Evolutionary conservation across 2,797 vertebrate species (phyloP).

Genomic region (Eulemur albifrons): DNA sequence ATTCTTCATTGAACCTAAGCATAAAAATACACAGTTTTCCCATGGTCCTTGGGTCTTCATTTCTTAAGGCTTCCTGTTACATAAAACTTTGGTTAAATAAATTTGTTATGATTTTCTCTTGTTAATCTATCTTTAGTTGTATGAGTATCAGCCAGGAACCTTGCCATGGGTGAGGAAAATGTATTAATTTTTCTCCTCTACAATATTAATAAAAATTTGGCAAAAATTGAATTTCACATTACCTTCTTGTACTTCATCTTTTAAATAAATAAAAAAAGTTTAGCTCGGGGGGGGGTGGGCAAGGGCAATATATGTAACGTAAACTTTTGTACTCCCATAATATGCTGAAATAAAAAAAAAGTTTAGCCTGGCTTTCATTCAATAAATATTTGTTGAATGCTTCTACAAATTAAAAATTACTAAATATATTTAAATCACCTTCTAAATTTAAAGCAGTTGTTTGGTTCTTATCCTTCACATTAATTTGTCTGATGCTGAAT

Average conservation of each 20-base stretch:
- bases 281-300: background rate
- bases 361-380: background rate
- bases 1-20: background rate
- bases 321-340: too few relatives aligned
- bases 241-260: background rate
- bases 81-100: background rate
- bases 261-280: background rate
- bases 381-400: background rate
- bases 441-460: conserved; percentile 1
- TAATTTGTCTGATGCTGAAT: conserved; percentile 12
- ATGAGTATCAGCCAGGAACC: background rate
- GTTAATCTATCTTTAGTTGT: background rate
- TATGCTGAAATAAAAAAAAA: background rate
- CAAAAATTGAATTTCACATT: conserved; percentile 38
- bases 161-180: background rate
- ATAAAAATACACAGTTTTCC: background rate
- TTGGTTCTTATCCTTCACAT: background rate
- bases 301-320: too few relatives aligned
- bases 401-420: background rate
- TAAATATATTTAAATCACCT: background rate
- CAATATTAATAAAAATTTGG: background rate
- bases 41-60: background rate
- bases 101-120: background rate
- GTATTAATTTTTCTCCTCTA: background rate
- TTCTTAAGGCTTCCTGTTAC: background rate